Evolutionary conservation across 2,888 invertebrate species (phyloP).

Genomic region (Ptilodon capucinus): DNA sequence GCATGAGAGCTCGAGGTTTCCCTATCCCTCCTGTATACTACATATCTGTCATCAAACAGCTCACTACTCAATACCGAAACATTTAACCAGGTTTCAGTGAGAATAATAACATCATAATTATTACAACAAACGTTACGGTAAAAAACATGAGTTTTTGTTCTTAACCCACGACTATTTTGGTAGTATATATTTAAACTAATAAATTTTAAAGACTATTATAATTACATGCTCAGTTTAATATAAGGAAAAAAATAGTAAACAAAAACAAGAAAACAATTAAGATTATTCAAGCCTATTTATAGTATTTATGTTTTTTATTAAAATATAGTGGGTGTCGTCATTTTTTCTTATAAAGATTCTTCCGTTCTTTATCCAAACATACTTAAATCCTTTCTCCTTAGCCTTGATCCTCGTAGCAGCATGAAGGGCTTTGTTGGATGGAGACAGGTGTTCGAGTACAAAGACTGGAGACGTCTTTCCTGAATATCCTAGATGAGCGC

Average conservation of each 20-base stretch:
- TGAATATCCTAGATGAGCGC: not conserved
- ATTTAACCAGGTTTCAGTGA: constrained; percentile 11
- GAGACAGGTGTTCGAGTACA: not conserved
- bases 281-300: constrained; percentile 1
- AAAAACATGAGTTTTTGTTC: constrained; percentile 6
- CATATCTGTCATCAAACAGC: constrained; percentile 8
- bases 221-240: not conserved
- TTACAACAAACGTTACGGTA: constrained; percentile 4
- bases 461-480: not conserved
- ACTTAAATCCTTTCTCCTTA: not conserved
- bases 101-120: constrained; percentile 7
- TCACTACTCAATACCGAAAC: constrained; percentile 4
- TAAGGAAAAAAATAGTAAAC: not conserved
- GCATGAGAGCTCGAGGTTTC: constrained; percentile 4
- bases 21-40: constrained; percentile 4
- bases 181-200: constrained; percentile 6
- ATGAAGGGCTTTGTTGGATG: not conserved
- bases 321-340: not conserved
- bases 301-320: not conserved
- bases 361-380: not conserved
- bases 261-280: not conserved
- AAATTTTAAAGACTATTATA: not conserved
- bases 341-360: not conserved
- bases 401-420: constrained; percentile 1
- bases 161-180: constrained; percentile 12